These are phyloP conservation scores for Zaprionus capensis DNA, from an alignment of 1,140 invertebrate genomes.

Conservation along the genomic window DNA sequence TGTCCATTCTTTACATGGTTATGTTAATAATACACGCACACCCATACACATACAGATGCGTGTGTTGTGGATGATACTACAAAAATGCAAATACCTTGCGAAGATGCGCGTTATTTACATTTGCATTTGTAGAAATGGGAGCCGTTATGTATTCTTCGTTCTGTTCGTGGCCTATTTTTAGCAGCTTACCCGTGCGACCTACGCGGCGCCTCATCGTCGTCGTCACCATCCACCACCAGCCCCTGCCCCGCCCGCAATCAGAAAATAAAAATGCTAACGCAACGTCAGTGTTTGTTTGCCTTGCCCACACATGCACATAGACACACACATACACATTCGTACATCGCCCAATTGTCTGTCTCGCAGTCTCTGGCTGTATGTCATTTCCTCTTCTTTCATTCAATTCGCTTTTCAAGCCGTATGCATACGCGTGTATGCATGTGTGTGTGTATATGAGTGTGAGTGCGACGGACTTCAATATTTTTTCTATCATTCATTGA, in stretches of 20 bases:
- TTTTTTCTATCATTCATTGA: conserved; percentile 37
- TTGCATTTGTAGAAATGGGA: conserved; percentile 38
- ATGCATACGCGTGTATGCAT: conserved; percentile 10
- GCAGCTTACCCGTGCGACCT: conserved; percentile 43
- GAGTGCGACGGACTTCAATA: not conserved
- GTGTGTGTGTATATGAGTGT: not conserved
- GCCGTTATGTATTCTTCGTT: conserved; percentile 41
- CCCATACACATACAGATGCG: not conserved
- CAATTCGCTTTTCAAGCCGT: conserved; percentile 37
- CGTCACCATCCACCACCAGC: not conserved
- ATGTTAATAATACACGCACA: not conserved
- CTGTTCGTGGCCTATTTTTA: conserved; percentile 56
- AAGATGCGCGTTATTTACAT: conserved; percentile 45
- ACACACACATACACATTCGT: conserved; percentile 24
- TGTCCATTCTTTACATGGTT: conserved; percentile 17
- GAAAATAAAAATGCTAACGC: conserved; percentile 46
- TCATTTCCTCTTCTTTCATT: conserved; percentile 48
- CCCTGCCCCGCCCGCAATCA: conserved; percentile 27
- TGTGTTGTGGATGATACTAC: not conserved
- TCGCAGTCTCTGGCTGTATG: conserved; percentile 28
- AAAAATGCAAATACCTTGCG: conserved; percentile 25
- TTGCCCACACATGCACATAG: conserved; percentile 18
- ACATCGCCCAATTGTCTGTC: conserved; percentile 42
- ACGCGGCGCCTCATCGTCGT: conserved; percentile 23
- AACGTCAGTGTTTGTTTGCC: conserved; percentile 44